phyloP scores from a whole-genome alignment of 2,797 vertebrate genomes.

The Malurus leucopterus region DNA sequence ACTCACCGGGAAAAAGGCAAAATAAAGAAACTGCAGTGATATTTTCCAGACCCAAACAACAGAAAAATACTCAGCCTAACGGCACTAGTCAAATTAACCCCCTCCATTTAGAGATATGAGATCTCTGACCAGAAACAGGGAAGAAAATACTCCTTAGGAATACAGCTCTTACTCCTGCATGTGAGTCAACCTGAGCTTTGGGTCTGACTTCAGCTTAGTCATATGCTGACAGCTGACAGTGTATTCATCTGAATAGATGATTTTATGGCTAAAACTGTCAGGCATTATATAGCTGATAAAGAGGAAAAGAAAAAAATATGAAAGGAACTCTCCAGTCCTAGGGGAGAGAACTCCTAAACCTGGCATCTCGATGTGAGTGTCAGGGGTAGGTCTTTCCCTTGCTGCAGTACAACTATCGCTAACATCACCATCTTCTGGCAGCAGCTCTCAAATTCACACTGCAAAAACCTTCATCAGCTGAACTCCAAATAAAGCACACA shows the following conservation, averaged over 20 bases:
- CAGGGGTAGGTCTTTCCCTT: background rate
- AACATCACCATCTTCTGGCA: background rate
- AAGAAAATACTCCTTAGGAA: background rate
- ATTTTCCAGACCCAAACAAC: background rate
- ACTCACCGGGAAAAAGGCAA: background rate
- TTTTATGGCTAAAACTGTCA: constrained; percentile 6
- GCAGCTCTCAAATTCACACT: background rate
- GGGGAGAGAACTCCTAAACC: background rate
- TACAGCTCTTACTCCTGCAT: background rate
- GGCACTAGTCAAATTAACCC: background rate
- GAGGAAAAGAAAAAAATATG: background rate
- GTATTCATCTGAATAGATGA: background rate
- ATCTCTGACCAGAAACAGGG: background rate
- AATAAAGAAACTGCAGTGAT: background rate
- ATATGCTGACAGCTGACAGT: background rate
- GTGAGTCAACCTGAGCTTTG: background rate
- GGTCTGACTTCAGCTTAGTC: background rate
- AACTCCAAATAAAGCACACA: background rate
- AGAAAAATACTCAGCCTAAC: background rate
- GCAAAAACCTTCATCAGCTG: background rate
- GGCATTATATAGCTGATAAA: background rate
- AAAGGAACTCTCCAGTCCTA: background rate
- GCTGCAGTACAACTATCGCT: background rate
- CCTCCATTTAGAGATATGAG: background rate
- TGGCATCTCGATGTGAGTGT: background rate